Conservation (phyloP, 2,797 vertebrate genomes). For the Siniperca undulata region DNA sequence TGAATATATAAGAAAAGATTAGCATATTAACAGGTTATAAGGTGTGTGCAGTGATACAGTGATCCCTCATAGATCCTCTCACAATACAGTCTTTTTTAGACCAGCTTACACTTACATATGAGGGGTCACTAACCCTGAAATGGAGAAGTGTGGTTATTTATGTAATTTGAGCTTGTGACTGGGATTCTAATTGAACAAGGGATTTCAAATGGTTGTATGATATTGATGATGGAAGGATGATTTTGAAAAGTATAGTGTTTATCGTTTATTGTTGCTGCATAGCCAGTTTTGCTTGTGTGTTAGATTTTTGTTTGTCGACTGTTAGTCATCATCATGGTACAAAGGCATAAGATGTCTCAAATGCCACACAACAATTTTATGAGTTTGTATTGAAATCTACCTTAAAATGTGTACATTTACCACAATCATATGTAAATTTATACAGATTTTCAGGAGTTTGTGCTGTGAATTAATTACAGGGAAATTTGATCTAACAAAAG, state of each 20-base stretch:
- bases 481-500: not conserved
- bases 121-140: constrained; percentile 54
- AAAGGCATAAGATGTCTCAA: constrained; percentile 35
- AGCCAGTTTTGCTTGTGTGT: constrained; percentile 10
- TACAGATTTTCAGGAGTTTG: not conserved
- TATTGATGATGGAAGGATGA: not conserved
- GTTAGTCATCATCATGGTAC: not conserved
- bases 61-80: constrained; percentile 65
- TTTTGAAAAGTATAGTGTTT: constrained; percentile 4
- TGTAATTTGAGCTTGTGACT: not conserved
- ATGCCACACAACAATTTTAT: not conserved
- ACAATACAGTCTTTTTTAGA: constrained; percentile 62
- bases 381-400: constrained; percentile 16
- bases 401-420: not conserved
- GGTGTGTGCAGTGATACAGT: constrained; percentile 38
- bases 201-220: constrained; percentile 10
- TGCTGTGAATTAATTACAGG: constrained; percentile 10
- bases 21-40: constrained; percentile 26
- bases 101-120: constrained; percentile 50
- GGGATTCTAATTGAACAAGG: not conserved
- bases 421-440: not conserved
- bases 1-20: constrained; percentile 25
- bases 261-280: not conserved
- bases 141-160: constrained; percentile 45
- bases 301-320: not conserved